A percentile compares a stretch with the other conserved stretches of the same genome.
Evolutionary conservation across 2,888 invertebrate species (phyloP).

Genomic region (Phengaris arion): DNA sequence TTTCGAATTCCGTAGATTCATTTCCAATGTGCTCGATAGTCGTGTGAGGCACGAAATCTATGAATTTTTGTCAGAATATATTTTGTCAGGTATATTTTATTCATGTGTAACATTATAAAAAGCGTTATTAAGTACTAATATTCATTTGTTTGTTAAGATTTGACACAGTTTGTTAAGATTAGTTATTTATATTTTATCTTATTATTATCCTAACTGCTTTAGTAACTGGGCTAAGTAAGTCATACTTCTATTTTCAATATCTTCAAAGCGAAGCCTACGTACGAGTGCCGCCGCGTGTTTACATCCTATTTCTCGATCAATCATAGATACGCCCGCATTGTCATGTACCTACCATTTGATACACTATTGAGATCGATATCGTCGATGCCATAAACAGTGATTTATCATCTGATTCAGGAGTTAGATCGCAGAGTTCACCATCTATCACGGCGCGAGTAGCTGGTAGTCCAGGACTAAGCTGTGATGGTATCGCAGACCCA

Average conservation of each 20-base stretch:
- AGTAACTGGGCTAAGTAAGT: not conserved
- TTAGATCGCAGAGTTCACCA: not conserved
- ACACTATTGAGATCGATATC: not conserved
- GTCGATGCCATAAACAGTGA: not conserved
- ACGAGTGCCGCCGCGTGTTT: not conserved
- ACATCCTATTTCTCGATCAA: not conserved
- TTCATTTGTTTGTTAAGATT: no score
- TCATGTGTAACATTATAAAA: no score
- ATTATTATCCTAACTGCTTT: no score
- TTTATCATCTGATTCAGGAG: not conserved
- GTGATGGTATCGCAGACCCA: constrained; percentile 6
- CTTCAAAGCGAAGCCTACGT: not conserved
- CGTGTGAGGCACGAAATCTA: no score
- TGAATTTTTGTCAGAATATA: no score
- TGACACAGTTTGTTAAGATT: no score
- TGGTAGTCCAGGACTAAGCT: not conserved
- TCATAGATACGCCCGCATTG: constrained; percentile 1
- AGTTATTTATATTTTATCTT: no score
- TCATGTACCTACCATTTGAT: not conserved
- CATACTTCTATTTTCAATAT: not conserved
- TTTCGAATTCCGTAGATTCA: no score
- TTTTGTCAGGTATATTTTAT: no score
- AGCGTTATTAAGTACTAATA: no score
- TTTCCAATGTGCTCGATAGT: no score
- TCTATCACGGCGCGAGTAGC: not conserved